phyloP scores from a whole-genome alignment of 2,888 invertebrate species.

The Mylabris sibirica region DNA sequence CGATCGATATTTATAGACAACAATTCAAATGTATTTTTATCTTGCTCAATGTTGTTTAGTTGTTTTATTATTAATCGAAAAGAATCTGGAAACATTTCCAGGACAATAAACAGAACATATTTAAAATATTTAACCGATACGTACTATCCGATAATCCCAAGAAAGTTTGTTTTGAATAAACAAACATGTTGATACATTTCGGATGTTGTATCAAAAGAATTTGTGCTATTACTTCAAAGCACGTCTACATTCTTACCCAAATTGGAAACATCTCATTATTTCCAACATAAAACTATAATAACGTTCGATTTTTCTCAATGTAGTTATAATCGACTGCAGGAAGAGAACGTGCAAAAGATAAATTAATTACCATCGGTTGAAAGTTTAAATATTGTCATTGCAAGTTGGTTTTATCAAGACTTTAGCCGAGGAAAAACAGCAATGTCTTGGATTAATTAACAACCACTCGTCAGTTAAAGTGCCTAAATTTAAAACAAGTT shows the following conservation, averaged over 20 bases:
- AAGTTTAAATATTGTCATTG: neutral
- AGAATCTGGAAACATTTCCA: neutral
- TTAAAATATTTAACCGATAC: neutral
- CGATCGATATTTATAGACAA: neutral
- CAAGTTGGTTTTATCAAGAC: neutral
- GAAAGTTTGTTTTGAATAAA: neutral
- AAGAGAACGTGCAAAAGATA: neutral
- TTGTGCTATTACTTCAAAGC: neutral
- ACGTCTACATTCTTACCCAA: neutral
- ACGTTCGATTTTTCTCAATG: neutral
- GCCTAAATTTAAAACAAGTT: neutral
- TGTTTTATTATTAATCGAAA: conserved; percentile 1
- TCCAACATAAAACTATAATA: neutral
- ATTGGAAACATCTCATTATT: neutral
- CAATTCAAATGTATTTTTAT: neutral
- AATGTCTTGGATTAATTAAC: neutral
- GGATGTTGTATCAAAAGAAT: neutral
- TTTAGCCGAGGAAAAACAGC: neutral
- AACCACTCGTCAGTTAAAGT: neutral
- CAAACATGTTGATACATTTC: neutral
- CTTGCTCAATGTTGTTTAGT: neutral
- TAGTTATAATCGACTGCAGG: neutral
- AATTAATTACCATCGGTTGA: neutral
- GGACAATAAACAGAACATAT: neutral
- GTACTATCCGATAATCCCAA: neutral